Evolutionary conservation across 2,888 invertebrate genomes (phyloP), one percentile per base, ranked within the genome.

Genomic region (Parnassius orleans): DNA sequence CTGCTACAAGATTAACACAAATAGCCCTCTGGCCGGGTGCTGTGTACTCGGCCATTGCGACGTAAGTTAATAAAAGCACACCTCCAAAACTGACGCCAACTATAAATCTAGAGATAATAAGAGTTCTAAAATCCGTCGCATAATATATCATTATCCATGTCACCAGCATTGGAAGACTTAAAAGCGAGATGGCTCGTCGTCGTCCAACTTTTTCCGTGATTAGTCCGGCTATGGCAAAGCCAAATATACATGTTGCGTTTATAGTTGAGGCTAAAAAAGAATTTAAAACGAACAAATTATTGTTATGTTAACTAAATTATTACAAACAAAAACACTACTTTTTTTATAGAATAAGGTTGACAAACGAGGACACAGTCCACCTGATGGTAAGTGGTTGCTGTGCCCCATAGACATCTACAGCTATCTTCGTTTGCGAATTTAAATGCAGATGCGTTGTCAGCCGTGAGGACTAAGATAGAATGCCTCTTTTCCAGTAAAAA

Each of bases 51-150:
- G 51, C 66, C 33, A 57, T 64, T 41, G 53, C 63, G 41, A 53
- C 9, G 41, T 65, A 61, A 42, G 19, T 53, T 48, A 59, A 14
- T n/a, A 61, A 14, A 41, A 71, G 10, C 1, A 59, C 59, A 11
- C 61, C 65, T 9, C 65, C 65, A 48, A 57, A 71, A 48, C 65
- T 63, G n/a, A 71, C 48, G 2, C 72, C 72, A 2, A 66, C 64
- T 9, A 72, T 50, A 41, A 58, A 14, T 41, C 63, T 55, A 60
- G 63, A 12, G 54, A 65, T 47, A 57, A 63, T 7, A 1, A 59
- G 52, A 42, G 43, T 52, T 10, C n/a, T 10, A 9, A 60, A 42
- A 24, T 24, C 47, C 0, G 52, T 59, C 0, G 65, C 59, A 11
- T 52, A 53, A 53, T 65, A 61, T 3, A 61, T n/a, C 48, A 65